Percentiles rank a stretch among this genome's conserved stretches.
These are phyloP conservation scores for Ia io DNA, from an alignment of 2,113 vertebrate genomes.

Conservation along the genomic window DNA sequence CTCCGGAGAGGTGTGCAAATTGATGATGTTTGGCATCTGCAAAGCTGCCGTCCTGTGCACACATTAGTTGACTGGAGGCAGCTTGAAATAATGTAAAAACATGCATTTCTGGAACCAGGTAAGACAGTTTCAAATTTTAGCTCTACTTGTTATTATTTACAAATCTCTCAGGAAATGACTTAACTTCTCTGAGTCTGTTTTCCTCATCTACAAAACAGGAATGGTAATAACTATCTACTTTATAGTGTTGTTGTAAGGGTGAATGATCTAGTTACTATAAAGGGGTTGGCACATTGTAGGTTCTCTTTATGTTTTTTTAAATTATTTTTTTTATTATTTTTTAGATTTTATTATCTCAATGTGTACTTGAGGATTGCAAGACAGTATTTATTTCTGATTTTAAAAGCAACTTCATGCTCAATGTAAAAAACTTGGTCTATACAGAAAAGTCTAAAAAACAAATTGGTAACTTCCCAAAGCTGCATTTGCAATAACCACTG, in stretches of 20 bases:
- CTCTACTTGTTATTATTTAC: background rate
- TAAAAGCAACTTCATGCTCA: background rate
- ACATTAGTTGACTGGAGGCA: background rate
- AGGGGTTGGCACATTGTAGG: background rate
- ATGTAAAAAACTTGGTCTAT: background rate
- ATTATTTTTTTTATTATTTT: background rate
- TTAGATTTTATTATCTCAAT: background rate
- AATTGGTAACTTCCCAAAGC: background rate
- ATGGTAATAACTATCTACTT: background rate
- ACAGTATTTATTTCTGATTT: background rate
- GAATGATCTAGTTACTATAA: background rate
- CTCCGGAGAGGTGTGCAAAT: background rate
- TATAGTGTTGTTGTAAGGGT: background rate
- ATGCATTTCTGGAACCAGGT: background rate
- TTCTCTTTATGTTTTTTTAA: background rate
- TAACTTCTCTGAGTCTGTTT: background rate
- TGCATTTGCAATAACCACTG: background rate
- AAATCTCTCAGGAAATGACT: background rate
- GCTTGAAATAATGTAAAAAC: constrained; percentile 11
- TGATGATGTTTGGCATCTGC: background rate
- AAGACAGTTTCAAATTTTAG: background rate
- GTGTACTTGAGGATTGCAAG: background rate
- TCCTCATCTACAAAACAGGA: constrained; percentile 3
- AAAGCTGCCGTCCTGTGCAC: too few species aligned
- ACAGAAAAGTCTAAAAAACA: background rate